These are phyloP conservation scores for Adineta ricciae DNA, from an alignment of 2,888 invertebrate species.

Conservation along the genomic window DNA sequence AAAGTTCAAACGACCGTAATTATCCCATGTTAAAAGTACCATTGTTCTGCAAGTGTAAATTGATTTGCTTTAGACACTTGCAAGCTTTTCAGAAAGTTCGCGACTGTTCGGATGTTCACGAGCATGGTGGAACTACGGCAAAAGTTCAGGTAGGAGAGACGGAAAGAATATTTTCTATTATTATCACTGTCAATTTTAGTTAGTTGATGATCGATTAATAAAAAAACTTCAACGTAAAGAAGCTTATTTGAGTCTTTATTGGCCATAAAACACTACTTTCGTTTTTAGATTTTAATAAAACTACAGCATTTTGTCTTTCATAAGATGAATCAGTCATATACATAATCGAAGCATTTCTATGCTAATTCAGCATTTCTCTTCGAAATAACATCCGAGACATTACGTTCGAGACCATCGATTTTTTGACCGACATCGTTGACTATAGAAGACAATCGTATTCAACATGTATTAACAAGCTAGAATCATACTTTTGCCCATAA, in stretches of 20 bases:
- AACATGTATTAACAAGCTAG: no score
- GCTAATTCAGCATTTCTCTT: background rate
- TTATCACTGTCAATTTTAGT: background rate
- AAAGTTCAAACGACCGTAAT: conserved; percentile 28
- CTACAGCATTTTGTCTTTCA: background rate
- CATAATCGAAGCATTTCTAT: background rate
- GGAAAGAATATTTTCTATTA: background rate
- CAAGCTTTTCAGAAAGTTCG: conserved; percentile 30
- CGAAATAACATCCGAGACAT: background rate
- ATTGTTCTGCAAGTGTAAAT: background rate
- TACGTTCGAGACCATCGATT: conserved; percentile 7
- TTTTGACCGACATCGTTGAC: background rate
- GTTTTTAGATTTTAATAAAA: background rate
- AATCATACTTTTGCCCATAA: background rate
- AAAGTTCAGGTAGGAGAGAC: conserved; percentile 23
- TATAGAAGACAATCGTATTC: background rate
- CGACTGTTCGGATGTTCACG: conserved; percentile 31
- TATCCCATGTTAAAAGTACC: background rate
- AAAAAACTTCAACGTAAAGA: conserved; percentile 2
- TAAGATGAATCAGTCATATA: no score
- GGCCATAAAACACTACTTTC: background rate
- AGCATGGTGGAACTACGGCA: conserved; percentile 29
- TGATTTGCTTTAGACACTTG: conserved; percentile 22
- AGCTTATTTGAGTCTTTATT: background rate
- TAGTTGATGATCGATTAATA: background rate